phyloP scores from a whole-genome alignment of 2,888 invertebrate species.

The Fragum fragum region DNA sequence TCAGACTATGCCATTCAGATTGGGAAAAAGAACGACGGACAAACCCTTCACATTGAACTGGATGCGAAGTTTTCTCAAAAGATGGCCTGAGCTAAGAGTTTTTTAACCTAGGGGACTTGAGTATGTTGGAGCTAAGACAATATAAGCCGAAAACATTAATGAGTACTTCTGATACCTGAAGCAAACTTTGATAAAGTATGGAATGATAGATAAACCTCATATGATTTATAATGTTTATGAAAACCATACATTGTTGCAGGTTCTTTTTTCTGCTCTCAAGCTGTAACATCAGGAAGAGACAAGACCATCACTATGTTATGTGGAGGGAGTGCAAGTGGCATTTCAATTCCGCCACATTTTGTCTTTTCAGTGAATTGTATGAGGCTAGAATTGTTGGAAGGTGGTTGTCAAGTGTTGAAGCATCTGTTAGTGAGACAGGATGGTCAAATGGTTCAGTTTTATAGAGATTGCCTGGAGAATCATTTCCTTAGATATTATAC shows the following conservation, averaged over 20 bases:
- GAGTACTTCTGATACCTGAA: constrained; percentile 15
- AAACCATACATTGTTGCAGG: constrained; percentile 39
- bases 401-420: constrained; percentile 34
- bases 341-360: constrained; percentile 40
- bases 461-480: constrained; percentile 37
- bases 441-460: constrained; percentile 50
- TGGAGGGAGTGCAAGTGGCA: constrained; percentile 35
- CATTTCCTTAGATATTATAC: constrained; percentile 46
- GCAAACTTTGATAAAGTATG: not conserved
- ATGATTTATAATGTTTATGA: constrained; percentile 42
- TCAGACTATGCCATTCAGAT: constrained; percentile 41
- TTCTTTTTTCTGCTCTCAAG: not conserved
- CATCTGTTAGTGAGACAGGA: constrained; percentile 37
- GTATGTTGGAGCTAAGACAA: constrained; percentile 36
- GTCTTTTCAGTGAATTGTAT: constrained; percentile 40
- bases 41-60: constrained; percentile 44
- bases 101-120: constrained; percentile 45
- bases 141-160: not conserved
- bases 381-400: constrained; percentile 19
- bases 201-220: constrained; percentile 26
- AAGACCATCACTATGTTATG: constrained; percentile 32
- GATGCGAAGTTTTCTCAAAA: constrained; percentile 42
- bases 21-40: constrained; percentile 21
- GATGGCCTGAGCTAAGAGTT: constrained; percentile 46
- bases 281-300: constrained; percentile 1